Base-by-base conservation (phyloP, 2,797 vertebrate species). In the Orientallactaga sibirica region DNA sequence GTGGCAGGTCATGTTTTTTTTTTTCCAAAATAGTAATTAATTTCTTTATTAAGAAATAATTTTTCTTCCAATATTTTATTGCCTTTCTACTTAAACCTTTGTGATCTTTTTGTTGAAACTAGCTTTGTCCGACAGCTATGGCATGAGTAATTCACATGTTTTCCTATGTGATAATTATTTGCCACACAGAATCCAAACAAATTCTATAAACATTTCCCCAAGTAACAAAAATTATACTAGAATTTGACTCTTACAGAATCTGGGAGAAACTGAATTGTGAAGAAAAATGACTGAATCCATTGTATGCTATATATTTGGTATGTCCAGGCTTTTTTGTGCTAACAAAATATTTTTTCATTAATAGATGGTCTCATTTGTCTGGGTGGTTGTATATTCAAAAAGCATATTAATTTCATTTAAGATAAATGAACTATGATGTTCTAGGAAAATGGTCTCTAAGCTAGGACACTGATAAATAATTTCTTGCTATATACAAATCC, bases 241-340 rank as follows among this genome's bases (percentile, higher is more conserved):
- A 18, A 1, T 33, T 22, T 67, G 7, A 58, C 19, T 43, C 5
- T 2, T 37, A 48, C 12, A 68, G 18, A 5, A 25, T 61, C 3
- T 25, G 83, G 6, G 6, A 20, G 8, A 11, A 33, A 24, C 7
- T 58, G 8, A 58, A 4, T n/a, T 76, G 86, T 83, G 15, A 11
- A 67, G 75, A 68, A n/a, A 7, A 9, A 3, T 11, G n/a, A 3
- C 29, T n/a, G 7, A 37, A 22, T 9, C 8, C 2, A 55, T 9
- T 2, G 2, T 15, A 48, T 2, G 62, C 8, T 27, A 20, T 16
- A 20, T 27, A 5, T 33, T 18, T 22, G 33, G 1, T 2, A 2
- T 41, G 6, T n/a, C 16, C 11, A 18, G 11, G 29, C 1, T 37
- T 82, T 18, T 48, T 3, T 88, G 64, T 86, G 22, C 15, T 68